Percentiles rank a stretch among this genome's conserved stretches.
These are phyloP conservation scores for Apis cerana DNA, from an alignment of 1,140 invertebrate genomes.

Conservation along the genomic window DNA sequence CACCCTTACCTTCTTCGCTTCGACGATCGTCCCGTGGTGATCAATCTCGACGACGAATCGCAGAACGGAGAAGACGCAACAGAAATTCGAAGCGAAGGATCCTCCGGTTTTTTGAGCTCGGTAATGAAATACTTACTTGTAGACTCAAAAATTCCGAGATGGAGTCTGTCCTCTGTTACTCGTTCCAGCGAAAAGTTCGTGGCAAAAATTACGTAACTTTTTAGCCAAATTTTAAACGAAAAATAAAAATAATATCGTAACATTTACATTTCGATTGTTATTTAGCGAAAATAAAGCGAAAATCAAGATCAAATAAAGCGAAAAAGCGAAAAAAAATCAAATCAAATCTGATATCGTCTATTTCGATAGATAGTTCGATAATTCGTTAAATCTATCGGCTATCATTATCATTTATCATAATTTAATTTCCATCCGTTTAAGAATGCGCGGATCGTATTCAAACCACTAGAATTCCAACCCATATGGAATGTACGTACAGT, in stretches of 20 bases:
- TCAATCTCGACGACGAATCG: slow-evolving; percentile 21
- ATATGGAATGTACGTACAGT: neutral
- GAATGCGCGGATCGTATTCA: neutral
- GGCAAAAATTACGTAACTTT: neutral
- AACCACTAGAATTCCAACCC: neutral
- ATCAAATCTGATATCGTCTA: neutral
- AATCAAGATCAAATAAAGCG: neutral
- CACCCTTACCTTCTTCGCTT: slow-evolving; percentile 37
- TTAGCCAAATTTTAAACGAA: neutral
- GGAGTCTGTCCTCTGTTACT: slow-evolving; percentile 52
- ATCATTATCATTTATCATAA: neutral
- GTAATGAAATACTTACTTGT: slow-evolving; percentile 76
- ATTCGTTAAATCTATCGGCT: no score
- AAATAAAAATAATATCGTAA: neutral
- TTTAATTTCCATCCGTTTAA: neutral
- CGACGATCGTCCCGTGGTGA: slow-evolving; percentile 28
- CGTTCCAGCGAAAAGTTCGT: slow-evolving; percentile 25
- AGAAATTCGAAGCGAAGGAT: slow-evolving; percentile 47
- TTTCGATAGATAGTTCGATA: neutral
- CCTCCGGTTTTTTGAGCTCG: slow-evolving; percentile 74
- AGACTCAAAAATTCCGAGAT: slow-evolving; percentile 71
- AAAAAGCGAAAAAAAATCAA: neutral
- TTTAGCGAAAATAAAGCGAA: neutral
- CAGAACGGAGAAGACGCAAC: slow-evolving; percentile 49
- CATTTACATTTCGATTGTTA: no score